Conservation (phyloP, 2,113 vertebrate genomes). For the Microcebus tavaratra region DNA sequence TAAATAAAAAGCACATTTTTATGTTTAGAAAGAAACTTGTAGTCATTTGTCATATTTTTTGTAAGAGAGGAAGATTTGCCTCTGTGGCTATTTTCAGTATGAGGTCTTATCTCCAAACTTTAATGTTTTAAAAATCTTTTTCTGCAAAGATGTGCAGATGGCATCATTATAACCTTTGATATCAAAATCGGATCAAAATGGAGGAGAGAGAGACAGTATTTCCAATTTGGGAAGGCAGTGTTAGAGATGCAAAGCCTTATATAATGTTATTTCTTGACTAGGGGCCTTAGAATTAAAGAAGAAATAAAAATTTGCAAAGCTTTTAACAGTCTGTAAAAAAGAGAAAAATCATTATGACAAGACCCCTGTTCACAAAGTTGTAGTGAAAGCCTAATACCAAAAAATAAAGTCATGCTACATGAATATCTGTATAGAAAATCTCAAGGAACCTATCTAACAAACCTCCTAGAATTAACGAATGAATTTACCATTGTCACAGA, state of each 20-base stretch:
- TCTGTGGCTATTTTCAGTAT: constrained; percentile 36
- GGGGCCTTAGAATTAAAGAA: neutral
- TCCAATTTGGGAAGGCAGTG: constrained; percentile 1
- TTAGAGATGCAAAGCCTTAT: neutral
- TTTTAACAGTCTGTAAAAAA: neutral
- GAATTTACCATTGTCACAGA: neutral
- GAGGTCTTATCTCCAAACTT: constrained; percentile 17
- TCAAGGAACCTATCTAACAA: neutral
- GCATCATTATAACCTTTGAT: constrained; percentile 17
- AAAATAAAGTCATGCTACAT: neutral
- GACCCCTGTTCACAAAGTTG: neutral
- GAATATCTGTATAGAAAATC: neutral
- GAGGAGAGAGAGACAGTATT: neutral
- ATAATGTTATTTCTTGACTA: constrained; percentile 41
- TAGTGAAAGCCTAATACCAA: neutral
- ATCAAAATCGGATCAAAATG: constrained; percentile 14
- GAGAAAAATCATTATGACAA: neutral
- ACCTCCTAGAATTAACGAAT: neutral
- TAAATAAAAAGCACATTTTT: constrained; percentile 2
- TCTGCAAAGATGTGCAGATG: neutral
- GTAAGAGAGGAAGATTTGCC: neutral
- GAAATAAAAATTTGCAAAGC: neutral
- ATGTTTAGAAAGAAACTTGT: constrained; percentile 10
- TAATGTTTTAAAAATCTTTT: constrained; percentile 31
- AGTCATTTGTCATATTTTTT: neutral